These are phyloP conservation scores for Lophura nycthemera DNA, from an alignment of 2,113 vertebrate species.

Conservation along the genomic window DNA sequence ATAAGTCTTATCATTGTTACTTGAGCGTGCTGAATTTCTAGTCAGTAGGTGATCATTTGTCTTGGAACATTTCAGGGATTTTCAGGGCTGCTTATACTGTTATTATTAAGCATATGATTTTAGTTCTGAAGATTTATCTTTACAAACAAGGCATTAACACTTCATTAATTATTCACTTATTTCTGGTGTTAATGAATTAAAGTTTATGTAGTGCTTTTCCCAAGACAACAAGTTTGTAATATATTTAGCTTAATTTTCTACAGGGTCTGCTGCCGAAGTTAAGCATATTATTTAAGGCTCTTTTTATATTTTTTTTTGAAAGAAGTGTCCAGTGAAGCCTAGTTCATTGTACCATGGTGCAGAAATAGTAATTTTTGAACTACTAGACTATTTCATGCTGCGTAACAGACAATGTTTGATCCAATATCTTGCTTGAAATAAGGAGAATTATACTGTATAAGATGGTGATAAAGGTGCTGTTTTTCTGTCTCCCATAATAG, in stretches of 20 bases:
- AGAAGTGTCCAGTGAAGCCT: neutral
- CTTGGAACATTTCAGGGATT: neutral
- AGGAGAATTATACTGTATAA: neutral
- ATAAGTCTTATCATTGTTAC: neutral
- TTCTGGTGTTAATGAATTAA: neutral
- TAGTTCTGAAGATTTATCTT: neutral
- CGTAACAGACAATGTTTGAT: neutral
- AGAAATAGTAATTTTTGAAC: neutral
- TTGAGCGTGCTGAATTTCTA: neutral
- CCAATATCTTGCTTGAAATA: neutral
- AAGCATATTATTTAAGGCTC: neutral
- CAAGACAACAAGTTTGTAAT: neutral
- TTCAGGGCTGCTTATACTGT: neutral
- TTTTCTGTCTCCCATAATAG: neutral
- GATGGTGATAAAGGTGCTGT: neutral
- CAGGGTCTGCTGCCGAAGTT: neutral
- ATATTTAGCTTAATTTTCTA: neutral
- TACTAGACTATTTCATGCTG: neutral
- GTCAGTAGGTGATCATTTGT: neutral
- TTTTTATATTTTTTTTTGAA: neutral
- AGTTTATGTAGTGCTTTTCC: neutral
- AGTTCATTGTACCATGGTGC: neutral
- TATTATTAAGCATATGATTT: neutral
- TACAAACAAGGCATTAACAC: neutral
- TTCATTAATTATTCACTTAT: neutral